Evolutionary conservation across 2,797 vertebrate species (phyloP), one percentile per base, ranked within the genome.

Genomic region (Ctenosaura bakeri): DNA sequence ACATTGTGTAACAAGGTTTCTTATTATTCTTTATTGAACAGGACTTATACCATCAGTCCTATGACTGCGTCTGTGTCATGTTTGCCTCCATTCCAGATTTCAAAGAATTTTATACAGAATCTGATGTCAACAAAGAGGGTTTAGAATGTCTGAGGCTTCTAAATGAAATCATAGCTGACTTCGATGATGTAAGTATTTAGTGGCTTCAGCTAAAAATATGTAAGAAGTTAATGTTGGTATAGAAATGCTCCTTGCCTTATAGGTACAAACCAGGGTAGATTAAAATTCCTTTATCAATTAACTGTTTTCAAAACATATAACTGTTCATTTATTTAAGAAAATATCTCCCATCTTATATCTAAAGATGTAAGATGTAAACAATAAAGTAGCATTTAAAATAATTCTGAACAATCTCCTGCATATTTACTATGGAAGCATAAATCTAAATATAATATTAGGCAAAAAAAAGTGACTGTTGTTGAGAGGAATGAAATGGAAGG

Each of bases 11-110:
- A 91, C 94, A 94, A 94, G 93, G 97, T 89, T 96, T 97, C 85
- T 98, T 35, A 0, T 80, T 89, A 13, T 79, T 94, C 89, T 95
- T 88, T 89, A 92, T 93, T 92, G 89, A 50, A 86, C 97, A 99
- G 99, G 99, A 99, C 76, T 96, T 99, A 0, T 99, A 99, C 96
- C 99, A 99, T 95, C 99, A 99, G 96, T 99, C 99, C 0, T 99
- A 99, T 2, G 98, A 99, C 92, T 98, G 98, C 0, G 99, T 99
- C 96, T 99, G 99, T 80, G 98, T 99, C 95, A 99, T 99, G 99
- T 99, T 99, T 93, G 99, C 99, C 94, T 99, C 99, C 92, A 99
- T 99, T 90, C 99, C 99, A 0, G 99, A 99, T 96, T 99, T 99
- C 97, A 99, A 99, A 95, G 99, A 99, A 93, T 99, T 99, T 97